Base-by-base conservation (phyloP, 35 echinoderm and acorn worm species). In the Holothuria glaberrima region DNA sequence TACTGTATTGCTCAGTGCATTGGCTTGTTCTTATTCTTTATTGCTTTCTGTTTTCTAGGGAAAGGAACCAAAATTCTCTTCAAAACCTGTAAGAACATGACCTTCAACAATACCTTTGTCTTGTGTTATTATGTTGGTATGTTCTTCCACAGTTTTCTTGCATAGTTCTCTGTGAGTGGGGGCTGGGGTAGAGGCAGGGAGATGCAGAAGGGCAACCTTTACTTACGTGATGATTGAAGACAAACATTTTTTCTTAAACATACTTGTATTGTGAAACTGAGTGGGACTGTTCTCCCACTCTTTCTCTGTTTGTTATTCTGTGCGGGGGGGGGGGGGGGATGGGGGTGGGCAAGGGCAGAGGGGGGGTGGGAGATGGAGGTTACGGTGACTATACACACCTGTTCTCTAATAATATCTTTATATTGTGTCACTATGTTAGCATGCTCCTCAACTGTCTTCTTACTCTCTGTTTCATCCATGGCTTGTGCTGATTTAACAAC, bases 401-500 rank as follows among this genome's bases (percentile, higher is more conserved):
- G 93, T 30, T 95, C 91, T 56, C 96, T 87, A 36, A 98, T 98
- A 56, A 98, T 93, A 18, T 92, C 93, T 91, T 95, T 98, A 64
- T 98, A 98, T 59, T 98, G 96, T 21, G 93, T 98, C 0, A 98
- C 96, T 30, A 98, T 98, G 52, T 86, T 92, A 63, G 94, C 92
- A 48, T 98, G 96, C 21, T 94, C 96, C 44, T 98, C 96, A 21
- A 98, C 91, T 10, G 93, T 98, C 58, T 98, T 98, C 91, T 98
- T 94, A 10, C 89, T 71, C n/a, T 98, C 95, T 17, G 92, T 27
- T 27, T 94, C 93, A 57, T 98, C 96, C 35, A 44, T 45, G 6
- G 74, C 70, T n/a, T 83, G 35, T 6, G 94, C 76, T 32, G 96
- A 86, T 83, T 94, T 94, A 27, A 92, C 76, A 10, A 98, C 71